These are phyloP conservation scores for Xylocopa sonorina DNA, from an alignment of 1,140 invertebrate species.

Conservation along the genomic window DNA sequence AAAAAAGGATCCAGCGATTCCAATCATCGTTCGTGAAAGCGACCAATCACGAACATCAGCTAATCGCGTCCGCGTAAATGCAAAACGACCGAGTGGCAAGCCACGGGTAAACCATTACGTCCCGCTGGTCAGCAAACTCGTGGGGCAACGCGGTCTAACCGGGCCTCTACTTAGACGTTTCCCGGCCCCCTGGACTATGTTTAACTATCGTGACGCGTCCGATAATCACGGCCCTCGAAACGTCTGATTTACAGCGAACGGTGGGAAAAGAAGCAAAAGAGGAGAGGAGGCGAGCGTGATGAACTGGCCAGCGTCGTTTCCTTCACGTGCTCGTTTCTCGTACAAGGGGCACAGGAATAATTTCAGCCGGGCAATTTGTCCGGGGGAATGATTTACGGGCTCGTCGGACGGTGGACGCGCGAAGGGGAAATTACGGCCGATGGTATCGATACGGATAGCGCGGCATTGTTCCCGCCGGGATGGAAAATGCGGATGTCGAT, in stretches of 20 bases:
- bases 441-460: slow-evolving; percentile 30
- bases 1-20: neutral
- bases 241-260: slow-evolving; percentile 12
- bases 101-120: slow-evolving; percentile 18
- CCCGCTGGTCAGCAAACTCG: slow-evolving; percentile 18
- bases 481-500: slow-evolving; percentile 42
- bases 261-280: neutral
- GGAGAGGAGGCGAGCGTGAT: neutral
- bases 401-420: slow-evolving; percentile 7
- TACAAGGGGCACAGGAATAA: neutral
- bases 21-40: neutral
- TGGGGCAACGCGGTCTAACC: neutral
- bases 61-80: slow-evolving; percentile 43
- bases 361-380: slow-evolving; percentile 49
- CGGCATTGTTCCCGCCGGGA: slow-evolving; percentile 25
- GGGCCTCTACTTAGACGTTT: slow-evolving; percentile 8
- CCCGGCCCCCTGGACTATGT: too few species aligned
- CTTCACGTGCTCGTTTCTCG: neutral
- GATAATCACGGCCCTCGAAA: neutral
- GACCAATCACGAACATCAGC: neutral
- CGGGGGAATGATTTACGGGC: slow-evolving; percentile 44
- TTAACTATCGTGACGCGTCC: neutral
- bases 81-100: slow-evolving; percentile 18
- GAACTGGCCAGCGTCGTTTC: neutral
- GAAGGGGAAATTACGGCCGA: slow-evolving; percentile 37